phyloP scores from a whole-genome alignment of 2,797 vertebrate species.

The Streptopelia turtur region DNA sequence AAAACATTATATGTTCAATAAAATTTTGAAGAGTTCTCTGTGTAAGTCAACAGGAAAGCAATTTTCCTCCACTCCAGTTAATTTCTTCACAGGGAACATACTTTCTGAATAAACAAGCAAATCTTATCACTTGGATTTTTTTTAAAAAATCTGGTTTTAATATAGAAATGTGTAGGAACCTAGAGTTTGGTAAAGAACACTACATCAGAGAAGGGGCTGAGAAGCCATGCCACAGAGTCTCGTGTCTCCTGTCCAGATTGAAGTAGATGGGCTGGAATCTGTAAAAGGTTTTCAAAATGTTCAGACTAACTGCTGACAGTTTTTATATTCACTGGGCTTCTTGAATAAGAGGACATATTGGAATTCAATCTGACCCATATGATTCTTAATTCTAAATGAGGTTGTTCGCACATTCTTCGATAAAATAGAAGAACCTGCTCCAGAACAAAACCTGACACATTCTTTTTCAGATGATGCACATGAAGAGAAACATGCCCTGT shows the following conservation, averaged over 20 bases:
- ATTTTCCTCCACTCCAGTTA: constrained; percentile 1
- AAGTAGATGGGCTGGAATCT: neutral
- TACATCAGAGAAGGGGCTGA: neutral
- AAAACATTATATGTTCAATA: neutral
- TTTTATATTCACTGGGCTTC: neutral
- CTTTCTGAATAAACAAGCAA: constrained; percentile 28
- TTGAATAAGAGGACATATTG: neutral
- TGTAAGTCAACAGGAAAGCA: constrained; percentile 32
- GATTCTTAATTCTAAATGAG: neutral
- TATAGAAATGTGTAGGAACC: neutral
- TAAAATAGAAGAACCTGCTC: neutral
- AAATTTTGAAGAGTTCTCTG: neutral
- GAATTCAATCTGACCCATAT: neutral
- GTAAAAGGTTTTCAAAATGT: neutral
- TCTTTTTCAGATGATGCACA: neutral
- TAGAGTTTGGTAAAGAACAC: neutral
- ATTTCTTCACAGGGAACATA: neutral
- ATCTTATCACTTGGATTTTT: neutral
- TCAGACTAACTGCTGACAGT: neutral
- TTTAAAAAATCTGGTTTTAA: neutral
- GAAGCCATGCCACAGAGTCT: neutral
- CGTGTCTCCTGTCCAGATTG: neutral
- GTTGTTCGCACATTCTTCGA: neutral
- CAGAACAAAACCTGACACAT: neutral
- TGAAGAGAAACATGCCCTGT: neutral